Conservation (phyloP, 2,113 vertebrate genomes). For the Gracilinanus agilis region DNA sequence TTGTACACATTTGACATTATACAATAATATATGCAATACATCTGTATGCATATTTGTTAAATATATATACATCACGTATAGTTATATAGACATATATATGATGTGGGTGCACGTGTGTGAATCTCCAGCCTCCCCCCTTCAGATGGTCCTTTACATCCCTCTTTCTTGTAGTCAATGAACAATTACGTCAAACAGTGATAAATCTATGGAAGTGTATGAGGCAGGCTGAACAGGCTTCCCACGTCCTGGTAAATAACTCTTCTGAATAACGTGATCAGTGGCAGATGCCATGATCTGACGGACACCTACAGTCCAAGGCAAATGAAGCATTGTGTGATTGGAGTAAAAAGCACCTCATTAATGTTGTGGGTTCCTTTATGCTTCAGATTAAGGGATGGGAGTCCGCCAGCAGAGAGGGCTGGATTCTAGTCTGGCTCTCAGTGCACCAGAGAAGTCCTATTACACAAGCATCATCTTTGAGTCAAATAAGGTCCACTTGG, state of each 20-base stretch:
- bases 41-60: no score
- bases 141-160: background rate
- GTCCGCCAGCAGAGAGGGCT: background rate
- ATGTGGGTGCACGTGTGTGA: background rate
- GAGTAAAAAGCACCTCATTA: background rate
- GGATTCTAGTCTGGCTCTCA: background rate
- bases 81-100: no score
- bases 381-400: background rate
- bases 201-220: background rate
- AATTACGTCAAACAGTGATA: slow-evolving; percentile 4
- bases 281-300: background rate
- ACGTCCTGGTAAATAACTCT: background rate
- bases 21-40: background rate
- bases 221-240: background rate
- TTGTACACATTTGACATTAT: background rate
- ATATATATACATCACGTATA: background rate
- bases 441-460: background rate
- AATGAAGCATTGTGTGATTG: background rate
- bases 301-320: background rate
- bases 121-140: background rate
- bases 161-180: background rate
- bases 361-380: background rate
- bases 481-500: background rate
- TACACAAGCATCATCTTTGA: background rate
- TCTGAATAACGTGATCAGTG: background rate